Conservation (phyloP, 2,888 invertebrate genomes). For the Epicampocera succincta region DNA sequence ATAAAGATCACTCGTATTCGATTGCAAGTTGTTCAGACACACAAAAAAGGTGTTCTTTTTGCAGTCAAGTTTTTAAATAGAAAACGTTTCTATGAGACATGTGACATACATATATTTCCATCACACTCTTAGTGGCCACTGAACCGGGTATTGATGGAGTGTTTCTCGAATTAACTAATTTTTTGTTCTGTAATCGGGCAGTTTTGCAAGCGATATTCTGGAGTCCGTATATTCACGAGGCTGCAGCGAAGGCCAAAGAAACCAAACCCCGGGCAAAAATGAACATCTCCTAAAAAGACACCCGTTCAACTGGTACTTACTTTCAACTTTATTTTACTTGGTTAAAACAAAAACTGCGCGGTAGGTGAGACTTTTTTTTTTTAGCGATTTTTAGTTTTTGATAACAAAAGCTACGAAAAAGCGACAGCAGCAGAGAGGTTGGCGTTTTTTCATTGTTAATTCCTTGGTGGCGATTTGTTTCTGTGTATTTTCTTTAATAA, state of each 20-base stretch:
- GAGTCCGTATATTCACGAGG: no score
- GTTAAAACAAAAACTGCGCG: slow-evolving; percentile 73
- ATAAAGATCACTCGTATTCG: slow-evolving; percentile 79
- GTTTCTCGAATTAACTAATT: no score
- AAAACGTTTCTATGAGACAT: no score
- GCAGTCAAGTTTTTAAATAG: no score
- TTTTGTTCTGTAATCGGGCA: no score
- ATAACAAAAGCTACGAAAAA: slow-evolving; percentile 57
- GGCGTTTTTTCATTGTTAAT: slow-evolving; percentile 46
- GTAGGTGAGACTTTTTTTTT: slow-evolving; percentile 75
- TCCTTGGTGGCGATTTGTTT: slow-evolving; percentile 60
- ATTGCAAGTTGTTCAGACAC: slow-evolving; percentile 73
- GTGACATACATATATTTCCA: no score
- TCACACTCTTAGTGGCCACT: no score
- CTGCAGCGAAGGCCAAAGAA: no score
- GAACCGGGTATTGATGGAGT: no score
- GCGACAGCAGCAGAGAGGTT: slow-evolving; percentile 12
- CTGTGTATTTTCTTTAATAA: slow-evolving; percentile 51
- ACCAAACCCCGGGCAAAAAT: no score
- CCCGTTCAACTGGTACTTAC: slow-evolving; percentile 33
- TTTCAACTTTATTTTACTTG: slow-evolving; percentile 3
- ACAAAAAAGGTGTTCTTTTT: slow-evolving; percentile 19
- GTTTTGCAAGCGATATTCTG: no score
- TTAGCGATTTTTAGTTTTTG: slow-evolving; percentile 64
- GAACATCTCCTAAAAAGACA: no score